Evolutionary conservation across 2,797 vertebrate genomes (phyloP), one percentile per base, ranked within the genome.

Genomic region (Hippoglossus hippoglossus): DNA sequence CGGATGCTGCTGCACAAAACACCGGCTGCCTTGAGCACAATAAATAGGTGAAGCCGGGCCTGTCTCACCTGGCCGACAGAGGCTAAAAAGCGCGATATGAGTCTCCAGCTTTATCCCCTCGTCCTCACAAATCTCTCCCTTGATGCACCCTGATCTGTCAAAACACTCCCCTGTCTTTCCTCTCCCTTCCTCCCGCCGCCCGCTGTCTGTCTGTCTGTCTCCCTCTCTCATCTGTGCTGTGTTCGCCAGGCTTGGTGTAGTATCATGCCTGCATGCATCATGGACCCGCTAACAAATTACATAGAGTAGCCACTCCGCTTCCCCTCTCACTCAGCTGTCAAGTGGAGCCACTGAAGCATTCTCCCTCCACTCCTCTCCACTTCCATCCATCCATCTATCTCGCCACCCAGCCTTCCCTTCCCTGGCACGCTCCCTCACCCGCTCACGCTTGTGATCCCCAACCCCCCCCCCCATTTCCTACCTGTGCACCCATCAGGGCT

Each of bases 261-360:
- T 93, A 85, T 93, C 89, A 87, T 92, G 91, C 74, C 87, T 92
- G 87, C 90, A 93, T 91, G 92, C 91, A 92, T 92, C 91, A 90
- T 87, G 86, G 84, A 91, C 76, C 83, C 56, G 88, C 91, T 93
- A 93, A 93, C 92, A 93, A 92, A 92, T 93, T 92, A 93, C 90
- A 92, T 74, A 83, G 91, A 92, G 92, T 92, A 93, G 91, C 91
- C 90, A 89, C 91, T 91, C 89, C 44, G 85, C 88, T 91, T 90
- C 91, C 88, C 89, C 91, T 92, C 90, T 93, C 90, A 92, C 91
- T 93, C 90, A 92, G 91, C 91, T 93, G 92, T 93, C 92, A 93
- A 93, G 92, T 92, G 89, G 89, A 91, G 87, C 77, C 83, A 88
- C 89, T 91, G 89, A 85, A 90, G 92, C 91, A 81, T 91, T 83